phyloP scores from a whole-genome alignment of 2,113 vertebrate species.

The Kryptolebias marmoratus region DNA sequence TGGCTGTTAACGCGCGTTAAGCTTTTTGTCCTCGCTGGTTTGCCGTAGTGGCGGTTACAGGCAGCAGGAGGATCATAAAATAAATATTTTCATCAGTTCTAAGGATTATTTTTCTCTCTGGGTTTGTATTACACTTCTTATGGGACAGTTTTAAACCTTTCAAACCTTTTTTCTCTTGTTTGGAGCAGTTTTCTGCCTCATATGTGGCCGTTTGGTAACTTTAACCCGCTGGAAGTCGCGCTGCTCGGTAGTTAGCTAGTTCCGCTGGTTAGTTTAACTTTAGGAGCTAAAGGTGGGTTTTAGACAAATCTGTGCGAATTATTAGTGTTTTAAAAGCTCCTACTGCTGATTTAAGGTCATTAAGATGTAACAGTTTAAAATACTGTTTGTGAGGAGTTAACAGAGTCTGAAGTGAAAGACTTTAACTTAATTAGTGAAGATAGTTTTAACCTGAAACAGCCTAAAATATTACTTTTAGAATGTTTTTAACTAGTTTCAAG shows the following conservation, averaged over 20 bases:
- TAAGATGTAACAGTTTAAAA: background rate
- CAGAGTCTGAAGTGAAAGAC: too few relatives aligned
- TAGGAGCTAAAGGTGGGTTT: too few relatives aligned
- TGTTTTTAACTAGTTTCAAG: background rate
- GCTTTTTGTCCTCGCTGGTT: slow-evolving; percentile 6
- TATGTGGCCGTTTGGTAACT: slow-evolving; percentile 33
- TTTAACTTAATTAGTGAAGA: too few relatives aligned
- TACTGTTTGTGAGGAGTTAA: too few relatives aligned
- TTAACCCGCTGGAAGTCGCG: background rate
- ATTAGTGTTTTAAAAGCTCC: too few relatives aligned
- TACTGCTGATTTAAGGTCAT: background rate
- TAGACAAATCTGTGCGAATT: too few relatives aligned
- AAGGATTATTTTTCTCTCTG: background rate
- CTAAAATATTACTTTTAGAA: background rate
- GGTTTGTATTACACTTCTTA: slow-evolving; percentile 9
- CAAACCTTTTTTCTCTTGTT: background rate
- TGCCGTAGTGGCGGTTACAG: slow-evolving; percentile 59
- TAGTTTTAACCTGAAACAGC: background rate
- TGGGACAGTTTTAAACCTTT: accelerated
- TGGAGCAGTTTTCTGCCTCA: background rate
- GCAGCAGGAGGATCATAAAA: background rate
- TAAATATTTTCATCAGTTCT: background rate
- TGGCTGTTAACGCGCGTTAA: background rate
- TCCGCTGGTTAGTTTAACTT: background rate
- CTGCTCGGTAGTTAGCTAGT: slow-evolving; percentile 15